Conservation (phyloP, 92 coral and sea anemone species). For the Heliopora coerulea region DNA sequence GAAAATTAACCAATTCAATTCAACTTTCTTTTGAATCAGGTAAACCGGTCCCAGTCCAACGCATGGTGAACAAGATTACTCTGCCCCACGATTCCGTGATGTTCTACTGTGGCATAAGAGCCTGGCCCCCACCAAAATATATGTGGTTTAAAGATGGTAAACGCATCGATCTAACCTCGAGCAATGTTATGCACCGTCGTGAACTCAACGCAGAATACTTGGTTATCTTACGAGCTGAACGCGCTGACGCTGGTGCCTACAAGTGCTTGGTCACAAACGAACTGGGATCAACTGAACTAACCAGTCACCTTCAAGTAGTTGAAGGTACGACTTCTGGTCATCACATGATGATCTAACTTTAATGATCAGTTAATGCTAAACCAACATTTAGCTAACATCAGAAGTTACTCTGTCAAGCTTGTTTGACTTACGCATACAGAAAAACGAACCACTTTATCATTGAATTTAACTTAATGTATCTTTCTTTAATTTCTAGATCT, state of each 20-base stretch:
- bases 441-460: too few species aligned
- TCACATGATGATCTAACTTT: too few species aligned
- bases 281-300: slow-evolving; percentile 11
- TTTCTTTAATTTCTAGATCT: too few species aligned
- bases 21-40: neutral
- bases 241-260: slow-evolving; percentile 31
- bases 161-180: slow-evolving; percentile 6
- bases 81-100: slow-evolving; percentile 11
- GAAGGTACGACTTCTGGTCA: neutral
- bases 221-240: neutral
- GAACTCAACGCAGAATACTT: slow-evolving; percentile 26
- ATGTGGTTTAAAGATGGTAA: slow-evolving; percentile 28
- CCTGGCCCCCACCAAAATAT: slow-evolving; percentile 23
- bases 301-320: slow-evolving; percentile 21
- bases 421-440: too few species aligned
- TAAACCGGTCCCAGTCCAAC: slow-evolving; percentile 10
- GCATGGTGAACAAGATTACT: slow-evolving; percentile 20
- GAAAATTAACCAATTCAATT: too few species aligned
- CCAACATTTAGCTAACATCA: too few species aligned
- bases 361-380: too few species aligned
- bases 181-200: neutral
- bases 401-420: too few species aligned
- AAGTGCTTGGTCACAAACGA: slow-evolving; percentile 16
- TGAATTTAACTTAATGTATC: too few species aligned
- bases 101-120: slow-evolving; percentile 12